Evolutionary conservation across 2,113 vertebrate species (phyloP).

Genomic region (Tragelaphus strepsiceros): DNA sequence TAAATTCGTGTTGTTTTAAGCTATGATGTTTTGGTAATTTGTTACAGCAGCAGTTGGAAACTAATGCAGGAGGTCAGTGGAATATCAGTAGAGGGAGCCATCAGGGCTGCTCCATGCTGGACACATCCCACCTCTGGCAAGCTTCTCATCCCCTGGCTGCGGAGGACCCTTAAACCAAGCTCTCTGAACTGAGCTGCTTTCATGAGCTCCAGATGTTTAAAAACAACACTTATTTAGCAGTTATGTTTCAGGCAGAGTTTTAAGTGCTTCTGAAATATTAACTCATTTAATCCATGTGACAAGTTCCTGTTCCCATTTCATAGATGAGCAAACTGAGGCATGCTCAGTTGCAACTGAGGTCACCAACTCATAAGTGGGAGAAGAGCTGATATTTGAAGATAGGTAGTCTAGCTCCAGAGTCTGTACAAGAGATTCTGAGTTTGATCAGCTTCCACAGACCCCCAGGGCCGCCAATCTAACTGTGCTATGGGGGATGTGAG

Average conservation of each 20-base stretch:
- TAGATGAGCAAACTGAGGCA: neutral
- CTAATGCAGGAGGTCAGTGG: neutral
- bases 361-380: neutral
- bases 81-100: neutral
- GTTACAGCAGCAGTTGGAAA: neutral
- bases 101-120: neutral
- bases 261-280: neutral
- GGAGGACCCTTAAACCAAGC: neutral
- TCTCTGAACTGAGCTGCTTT: neutral
- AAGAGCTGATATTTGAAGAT: neutral
- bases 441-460: neutral
- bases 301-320: neutral
- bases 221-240: neutral
- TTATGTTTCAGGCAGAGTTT: neutral
- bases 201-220: neutral
- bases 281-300: neutral
- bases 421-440: neutral
- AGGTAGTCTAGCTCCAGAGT: neutral
- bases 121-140: accelerated
- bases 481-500: neutral
- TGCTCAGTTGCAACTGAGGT: neutral
- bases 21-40: neutral
- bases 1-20: neutral
- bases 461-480: neutral
- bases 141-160: neutral